Evolutionary conservation across 2,797 vertebrate species (phyloP), one percentile per base, ranked within the genome.

Genomic region (Tragopan temminckii): DNA sequence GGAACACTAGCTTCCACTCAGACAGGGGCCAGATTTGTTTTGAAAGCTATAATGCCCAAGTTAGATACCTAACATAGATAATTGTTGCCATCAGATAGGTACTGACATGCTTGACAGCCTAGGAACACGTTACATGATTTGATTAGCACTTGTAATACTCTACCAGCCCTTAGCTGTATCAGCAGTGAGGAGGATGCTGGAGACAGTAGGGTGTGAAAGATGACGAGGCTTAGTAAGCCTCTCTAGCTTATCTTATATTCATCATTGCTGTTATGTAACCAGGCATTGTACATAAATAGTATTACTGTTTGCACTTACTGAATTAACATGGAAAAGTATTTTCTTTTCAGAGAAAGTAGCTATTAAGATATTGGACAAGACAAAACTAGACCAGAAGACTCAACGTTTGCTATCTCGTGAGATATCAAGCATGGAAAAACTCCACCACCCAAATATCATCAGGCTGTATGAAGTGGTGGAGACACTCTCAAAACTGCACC

Each of bases 351-450:
- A 99, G 96, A 99, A 99, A 97, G 99, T 99, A 93, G 99, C 99
- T 71, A 99, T 99, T 94, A 99, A 99, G 97, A 99, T 99, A 97
- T 97, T 99, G 91, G 99, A 99, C 96, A 99, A 99, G 98, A 99
- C 99, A 88, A 99, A 99, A 95, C 96, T 99, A 94, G 99, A 99
- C 95, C 98, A 98, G 97, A 99, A 99, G 96, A 99, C 99, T 8
- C 99, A 99, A 80, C 98, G 98, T 62, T 98, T 99, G 63, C 97
- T 99, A 13, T 99, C 99, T 48, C 97, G 98, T 43, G 99, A 99
- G 97, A 99, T 99, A 96, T 99, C 99, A 57, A 99, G 98, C 98
- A 99, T 99, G 99, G 99, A 99, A 96, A 99, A 98, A 42, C 97
- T 99, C n/a, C 99, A 99, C 76, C 99, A 99, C 81, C 99, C 99